These are phyloP conservation scores for Caprella mutica DNA, from an alignment of 2,888 invertebrate genomes.

Conservation along the genomic window DNA sequence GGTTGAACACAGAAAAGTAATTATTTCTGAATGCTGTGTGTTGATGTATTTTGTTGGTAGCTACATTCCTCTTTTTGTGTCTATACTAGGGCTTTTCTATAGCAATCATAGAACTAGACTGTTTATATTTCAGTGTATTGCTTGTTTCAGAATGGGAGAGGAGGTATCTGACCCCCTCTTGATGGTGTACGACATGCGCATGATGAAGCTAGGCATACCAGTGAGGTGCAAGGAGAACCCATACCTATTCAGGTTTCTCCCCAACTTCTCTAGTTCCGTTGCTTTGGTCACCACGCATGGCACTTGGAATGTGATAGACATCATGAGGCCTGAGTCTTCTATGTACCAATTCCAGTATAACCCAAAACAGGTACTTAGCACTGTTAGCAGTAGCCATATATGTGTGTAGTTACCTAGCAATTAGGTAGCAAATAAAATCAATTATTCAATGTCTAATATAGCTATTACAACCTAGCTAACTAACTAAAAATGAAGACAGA, in stretches of 20 bases:
- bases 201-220: slow-evolving; percentile 47
- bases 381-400: slow-evolving; percentile 42
- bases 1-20: too few species aligned
- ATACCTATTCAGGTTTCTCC: slow-evolving; percentile 55
- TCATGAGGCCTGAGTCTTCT: slow-evolving; percentile 55
- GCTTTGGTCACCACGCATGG: slow-evolving; percentile 77
- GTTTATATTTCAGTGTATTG: slow-evolving; percentile 14
- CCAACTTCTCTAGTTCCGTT: slow-evolving; percentile 73
- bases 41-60: too few species aligned
- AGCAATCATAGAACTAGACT: background rate
- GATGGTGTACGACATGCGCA: slow-evolving; percentile 83
- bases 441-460: background rate
- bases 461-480: too few species aligned
- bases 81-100: background rate
- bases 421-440: background rate
- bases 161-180: slow-evolving; percentile 77
- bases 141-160: slow-evolving; percentile 51
- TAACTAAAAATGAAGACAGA: too few species aligned
- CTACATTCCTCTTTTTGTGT: too few species aligned
- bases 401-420: slow-evolving; percentile 42
- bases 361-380: background rate
- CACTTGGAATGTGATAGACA: slow-evolving; percentile 75
- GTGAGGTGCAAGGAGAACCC: slow-evolving; percentile 39
- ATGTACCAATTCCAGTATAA: slow-evolving; percentile 41
- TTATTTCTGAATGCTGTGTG: too few species aligned